These are phyloP conservation scores for Cyprinodon variegatus DNA, from an alignment of 2,113 vertebrate genomes.

Conservation along the genomic window DNA sequence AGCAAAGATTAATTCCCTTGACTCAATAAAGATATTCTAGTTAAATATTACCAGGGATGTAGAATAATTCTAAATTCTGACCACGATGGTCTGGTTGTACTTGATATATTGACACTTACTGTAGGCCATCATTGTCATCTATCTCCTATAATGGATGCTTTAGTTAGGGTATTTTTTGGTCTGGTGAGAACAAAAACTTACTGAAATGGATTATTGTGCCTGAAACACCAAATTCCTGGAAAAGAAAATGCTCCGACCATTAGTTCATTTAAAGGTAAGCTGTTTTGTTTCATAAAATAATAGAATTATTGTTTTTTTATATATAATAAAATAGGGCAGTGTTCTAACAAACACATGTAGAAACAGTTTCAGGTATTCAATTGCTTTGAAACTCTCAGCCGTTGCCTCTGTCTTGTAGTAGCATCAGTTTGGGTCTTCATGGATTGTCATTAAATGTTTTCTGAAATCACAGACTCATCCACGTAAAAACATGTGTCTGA, in stretches of 20 bases:
- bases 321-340: neutral
- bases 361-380: constrained; percentile 49
- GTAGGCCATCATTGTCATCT: constrained; percentile 31
- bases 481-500: constrained; percentile 53
- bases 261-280: constrained; percentile 71
- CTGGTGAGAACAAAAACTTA: constrained; percentile 40
- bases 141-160: constrained; percentile 43
- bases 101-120: constrained; percentile 37
- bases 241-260: constrained; percentile 61
- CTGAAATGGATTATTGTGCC: constrained; percentile 59
- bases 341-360: constrained; percentile 29
- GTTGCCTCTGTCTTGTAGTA: constrained; percentile 66
- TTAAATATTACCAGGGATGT: neutral
- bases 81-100: constrained; percentile 23
- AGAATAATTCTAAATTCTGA: constrained; percentile 22
- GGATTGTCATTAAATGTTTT: constrained; percentile 68
- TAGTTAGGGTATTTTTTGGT: constrained; percentile 52
- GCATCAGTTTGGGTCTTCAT: constrained; percentile 64
- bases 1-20: too few relatives aligned
- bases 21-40: too few relatives aligned
- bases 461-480: constrained; percentile 42
- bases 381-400: constrained; percentile 37
- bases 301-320: too few relatives aligned
- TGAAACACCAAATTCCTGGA: constrained; percentile 53
- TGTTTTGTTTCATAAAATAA: constrained; percentile 59